Evolutionary conservation across 2,113 vertebrate genomes (phyloP).

Genomic region (Protomyctophum bolini): DNA sequence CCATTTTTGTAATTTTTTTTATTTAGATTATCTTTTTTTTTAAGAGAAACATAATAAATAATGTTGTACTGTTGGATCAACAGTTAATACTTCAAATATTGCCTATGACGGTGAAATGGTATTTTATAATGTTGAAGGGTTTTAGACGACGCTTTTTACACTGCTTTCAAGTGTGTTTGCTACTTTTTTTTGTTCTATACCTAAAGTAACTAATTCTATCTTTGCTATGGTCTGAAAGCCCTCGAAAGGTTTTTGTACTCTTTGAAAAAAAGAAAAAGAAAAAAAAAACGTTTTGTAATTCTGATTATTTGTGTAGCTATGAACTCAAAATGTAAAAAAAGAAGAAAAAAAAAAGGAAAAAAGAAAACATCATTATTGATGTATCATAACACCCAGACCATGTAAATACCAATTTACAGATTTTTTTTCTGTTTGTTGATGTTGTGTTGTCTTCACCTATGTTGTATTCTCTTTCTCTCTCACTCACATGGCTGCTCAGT

Average conservation of each 20-base stretch:
- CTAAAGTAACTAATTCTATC: conserved; percentile 84
- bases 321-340: conserved; percentile 83
- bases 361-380: conserved; percentile 72
- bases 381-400: conserved; percentile 91
- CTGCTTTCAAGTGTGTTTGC: conserved; percentile 80
- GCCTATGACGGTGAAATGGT: conserved; percentile 81
- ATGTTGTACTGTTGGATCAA: conserved; percentile 64
- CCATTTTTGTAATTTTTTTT: conserved; percentile 19
- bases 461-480: conserved; percentile 78
- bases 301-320: conserved; percentile 91
- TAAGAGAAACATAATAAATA: conserved; percentile 8
- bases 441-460: conserved; percentile 78
- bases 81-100: conserved; percentile 68
- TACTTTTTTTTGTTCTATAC: conserved; percentile 80
- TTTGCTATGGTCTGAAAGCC: conserved; percentile 84
- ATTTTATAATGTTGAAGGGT: conserved; percentile 78
- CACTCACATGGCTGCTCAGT: conserved; percentile 86
- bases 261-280: conserved; percentile 79
- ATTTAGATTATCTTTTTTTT: conserved; percentile 46
- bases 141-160: conserved; percentile 76
- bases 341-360: conserved; percentile 25
- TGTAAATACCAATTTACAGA: conserved; percentile 91
- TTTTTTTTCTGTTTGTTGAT: conserved; percentile 75
- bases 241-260: conserved; percentile 92
- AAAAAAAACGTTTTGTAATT: conserved; percentile 89